Evolutionary conservation across 2,888 invertebrate species (phyloP).

Genomic region (Athrips mouffetella): DNA sequence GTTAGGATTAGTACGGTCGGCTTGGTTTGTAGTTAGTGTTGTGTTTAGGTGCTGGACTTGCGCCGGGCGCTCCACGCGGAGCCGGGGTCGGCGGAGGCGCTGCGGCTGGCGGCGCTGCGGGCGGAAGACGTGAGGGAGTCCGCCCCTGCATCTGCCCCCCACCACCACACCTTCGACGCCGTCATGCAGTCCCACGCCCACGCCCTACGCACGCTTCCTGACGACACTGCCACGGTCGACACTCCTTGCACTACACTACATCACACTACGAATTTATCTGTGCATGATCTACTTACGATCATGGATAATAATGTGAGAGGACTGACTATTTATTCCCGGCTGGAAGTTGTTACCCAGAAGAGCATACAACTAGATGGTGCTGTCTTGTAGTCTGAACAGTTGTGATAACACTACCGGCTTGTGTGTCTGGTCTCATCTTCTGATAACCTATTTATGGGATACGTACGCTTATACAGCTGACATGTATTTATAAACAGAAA

Average conservation of each 20-base stretch:
- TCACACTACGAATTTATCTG: constrained; percentile 28
- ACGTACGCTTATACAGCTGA: no score
- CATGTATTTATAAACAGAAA: no score
- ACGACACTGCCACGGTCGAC: constrained; percentile 51
- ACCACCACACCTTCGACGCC: constrained; percentile 76
- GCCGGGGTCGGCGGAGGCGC: constrained; percentile 77
- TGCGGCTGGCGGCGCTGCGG: constrained; percentile 74
- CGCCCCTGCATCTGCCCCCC: constrained; percentile 57
- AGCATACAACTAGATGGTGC: no score
- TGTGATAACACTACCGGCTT: no score
- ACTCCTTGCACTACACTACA: constrained; percentile 22
- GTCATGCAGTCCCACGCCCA: constrained; percentile 69
- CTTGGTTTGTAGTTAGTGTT: constrained; percentile 23
- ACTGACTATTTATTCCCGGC: no score
- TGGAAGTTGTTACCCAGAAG: no score
- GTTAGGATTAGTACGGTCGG: neutral
- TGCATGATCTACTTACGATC: constrained; percentile 17
- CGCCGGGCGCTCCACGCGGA: constrained; percentile 89
- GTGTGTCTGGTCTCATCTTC: no score
- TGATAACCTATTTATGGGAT: no score
- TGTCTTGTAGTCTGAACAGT: no score
- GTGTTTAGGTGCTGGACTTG: constrained; percentile 86
- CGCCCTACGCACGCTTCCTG: constrained; percentile 71
- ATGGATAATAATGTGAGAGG: neutral
- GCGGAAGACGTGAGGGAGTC: constrained; percentile 75